Evolutionary conservation across 2,113 vertebrate genomes (phyloP).

Genomic region (Hystrix brachyura): DNA sequence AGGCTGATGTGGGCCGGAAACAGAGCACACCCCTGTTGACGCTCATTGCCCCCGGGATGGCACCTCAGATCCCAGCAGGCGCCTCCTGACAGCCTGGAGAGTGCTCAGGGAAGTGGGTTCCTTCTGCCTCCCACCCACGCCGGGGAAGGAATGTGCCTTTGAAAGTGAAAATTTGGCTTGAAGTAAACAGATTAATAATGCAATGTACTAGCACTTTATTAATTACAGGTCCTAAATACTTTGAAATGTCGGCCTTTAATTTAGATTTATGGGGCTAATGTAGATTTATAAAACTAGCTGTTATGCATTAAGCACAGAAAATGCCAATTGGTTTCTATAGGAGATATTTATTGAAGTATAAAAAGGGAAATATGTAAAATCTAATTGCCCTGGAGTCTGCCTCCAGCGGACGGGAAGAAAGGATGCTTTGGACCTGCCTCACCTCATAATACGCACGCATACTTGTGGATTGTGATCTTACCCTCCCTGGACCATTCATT

Average conservation of each 20-base stretch:
- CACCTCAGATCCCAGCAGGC: neutral
- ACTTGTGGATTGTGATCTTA: neutral
- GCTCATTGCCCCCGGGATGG: neutral
- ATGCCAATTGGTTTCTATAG: conserved; percentile 86
- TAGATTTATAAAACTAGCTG: conserved; percentile 88
- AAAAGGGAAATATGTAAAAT: conserved; percentile 77
- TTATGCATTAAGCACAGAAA: conserved; percentile 87
- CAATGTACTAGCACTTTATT: conserved; percentile 86
- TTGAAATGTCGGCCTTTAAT: conserved; percentile 87
- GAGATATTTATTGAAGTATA: conserved; percentile 87
- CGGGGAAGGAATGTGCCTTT: conserved; percentile 83
- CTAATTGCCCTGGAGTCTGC: conserved; percentile 83
- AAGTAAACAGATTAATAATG: conserved; percentile 88
- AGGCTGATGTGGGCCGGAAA: no score
- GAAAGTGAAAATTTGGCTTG: conserved; percentile 83
- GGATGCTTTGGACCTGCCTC: neutral
- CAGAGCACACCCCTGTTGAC: rapidly evolving
- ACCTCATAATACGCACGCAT: neutral
- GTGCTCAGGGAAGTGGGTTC: neutral
- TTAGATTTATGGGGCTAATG: conserved; percentile 88
- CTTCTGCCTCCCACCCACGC: conserved; percentile 59
- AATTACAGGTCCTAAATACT: conserved; percentile 85
- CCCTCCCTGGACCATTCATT: conserved; percentile 58
- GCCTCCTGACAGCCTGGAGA: neutral
- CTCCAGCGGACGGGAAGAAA: conserved; percentile 57